These are phyloP conservation scores for Arion vulgaris DNA, from an alignment of 1,140 invertebrate species.

Conservation along the genomic window DNA sequence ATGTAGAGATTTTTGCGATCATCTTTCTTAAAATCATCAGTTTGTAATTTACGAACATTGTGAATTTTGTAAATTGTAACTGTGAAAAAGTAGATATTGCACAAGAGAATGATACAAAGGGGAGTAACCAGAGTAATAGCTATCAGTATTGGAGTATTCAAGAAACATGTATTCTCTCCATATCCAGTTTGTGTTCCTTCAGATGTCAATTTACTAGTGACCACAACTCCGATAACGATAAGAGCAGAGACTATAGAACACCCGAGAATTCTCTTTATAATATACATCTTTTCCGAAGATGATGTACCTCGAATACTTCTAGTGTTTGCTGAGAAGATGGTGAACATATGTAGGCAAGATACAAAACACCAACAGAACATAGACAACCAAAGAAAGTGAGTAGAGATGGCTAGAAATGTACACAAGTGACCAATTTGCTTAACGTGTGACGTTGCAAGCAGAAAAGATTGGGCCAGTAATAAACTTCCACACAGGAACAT, in stretches of 20 bases:
- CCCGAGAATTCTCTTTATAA: background rate
- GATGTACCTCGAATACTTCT: slow-evolving; percentile 1
- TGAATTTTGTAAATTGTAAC: background rate
- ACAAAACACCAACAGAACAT: slow-evolving; percentile 96
- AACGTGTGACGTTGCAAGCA: slow-evolving; percentile 9
- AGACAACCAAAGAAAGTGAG: slow-evolving; percentile 92
- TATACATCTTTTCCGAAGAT: background rate
- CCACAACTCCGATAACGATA: background rate
- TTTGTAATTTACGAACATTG: background rate
- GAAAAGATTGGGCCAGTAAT: background rate
- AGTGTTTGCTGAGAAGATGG: slow-evolving; percentile 74
- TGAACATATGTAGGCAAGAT: slow-evolving; percentile 79
- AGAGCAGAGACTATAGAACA: background rate
- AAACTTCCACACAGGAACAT: slow-evolving; percentile 15
- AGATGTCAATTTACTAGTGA: too few species aligned
- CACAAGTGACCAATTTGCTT: slow-evolving; percentile 56
- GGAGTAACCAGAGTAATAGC: background rate
- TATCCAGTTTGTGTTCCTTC: background rate
- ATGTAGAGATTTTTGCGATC: slow-evolving; percentile 3
- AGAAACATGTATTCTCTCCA: background rate
- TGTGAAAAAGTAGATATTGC: background rate
- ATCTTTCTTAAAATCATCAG: background rate
- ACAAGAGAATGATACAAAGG: background rate
- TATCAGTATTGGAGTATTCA: background rate
- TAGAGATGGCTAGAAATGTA: slow-evolving; percentile 80